These are phyloP conservation scores for Phrynocephalus guinanensis DNA, from an alignment of 2,797 vertebrate species.

Conservation along the genomic window DNA sequence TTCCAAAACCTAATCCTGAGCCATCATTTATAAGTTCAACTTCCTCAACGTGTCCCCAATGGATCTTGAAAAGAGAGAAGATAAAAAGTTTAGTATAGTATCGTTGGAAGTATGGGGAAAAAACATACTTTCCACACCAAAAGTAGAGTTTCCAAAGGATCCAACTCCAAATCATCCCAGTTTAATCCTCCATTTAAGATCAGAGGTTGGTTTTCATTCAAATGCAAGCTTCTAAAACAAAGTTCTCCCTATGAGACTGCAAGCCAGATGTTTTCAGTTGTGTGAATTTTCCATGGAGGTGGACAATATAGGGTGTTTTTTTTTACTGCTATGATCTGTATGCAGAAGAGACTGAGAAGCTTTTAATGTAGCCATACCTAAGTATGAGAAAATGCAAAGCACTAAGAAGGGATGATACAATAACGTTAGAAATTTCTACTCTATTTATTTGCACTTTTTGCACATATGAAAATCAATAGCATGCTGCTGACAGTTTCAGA, in stretches of 20 bases:
- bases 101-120: background rate
- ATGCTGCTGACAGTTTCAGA: background rate
- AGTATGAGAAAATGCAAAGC: background rate
- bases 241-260: no score
- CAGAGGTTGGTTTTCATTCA: no score
- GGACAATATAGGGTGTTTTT: no score
- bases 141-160: no score
- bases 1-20: slow-evolving; percentile 95
- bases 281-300: no score
- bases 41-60: slow-evolving; percentile 90
- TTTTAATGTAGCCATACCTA: background rate
- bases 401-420: background rate
- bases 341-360: no score
- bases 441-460: background rate
- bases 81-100: slow-evolving; percentile 27
- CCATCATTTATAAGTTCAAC: slow-evolving; percentile 93
- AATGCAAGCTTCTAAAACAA: no score
- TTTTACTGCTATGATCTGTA: no score
- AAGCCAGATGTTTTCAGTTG: no score
- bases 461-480: background rate
- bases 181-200: no score
- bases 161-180: no score
- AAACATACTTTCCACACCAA: no score
- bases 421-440: background rate
- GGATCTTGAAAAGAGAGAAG: slow-evolving; percentile 78